Evolutionary conservation across 2,888 invertebrate species (phyloP), one percentile per base, ranked within the genome.

Genomic region (Eupithecia inturbata): DNA sequence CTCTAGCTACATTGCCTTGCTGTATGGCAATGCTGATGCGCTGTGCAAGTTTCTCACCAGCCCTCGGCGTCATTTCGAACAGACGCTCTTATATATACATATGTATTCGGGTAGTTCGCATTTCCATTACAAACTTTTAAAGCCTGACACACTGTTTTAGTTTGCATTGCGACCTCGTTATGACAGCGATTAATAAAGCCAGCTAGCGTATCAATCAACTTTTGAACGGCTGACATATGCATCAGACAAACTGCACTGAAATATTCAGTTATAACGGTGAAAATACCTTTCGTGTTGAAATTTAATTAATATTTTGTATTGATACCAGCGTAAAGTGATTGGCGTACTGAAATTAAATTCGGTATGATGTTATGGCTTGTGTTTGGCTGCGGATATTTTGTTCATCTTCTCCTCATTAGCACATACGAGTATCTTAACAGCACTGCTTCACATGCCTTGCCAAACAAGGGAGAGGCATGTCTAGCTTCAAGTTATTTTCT

Each of bases 261-360:
- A 71, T 71, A 67, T 75, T 77, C 64, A 75, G 53, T 73, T 73
- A 73, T 14, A 14, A 73, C 70, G 64, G 57, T 70, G 36, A 64
- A 28, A 63, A 69, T 71, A 60, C 31, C 57, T 71, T 71, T 70
- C 64, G 68, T 67, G 67, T 67, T 72, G 62, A 67, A 71, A 77
- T 75, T 75, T 73, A 67, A 69, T 77, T 68, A 73, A 77, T 75
- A 73, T 77, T 67, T 73, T 66, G 72, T 68, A 33, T 69, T 70
- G 70, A 67, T 69, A 69, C 26, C 22, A 12, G 28, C 33, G 19
- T 41, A 41, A 62, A 39, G 49, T 67, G 72, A 68, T 36, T 70
- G 63, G 68, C 63, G 62, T 67, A 66, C 53, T 57, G 3, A 64
- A 71, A 70, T 73, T n/a, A 69, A 69, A 57, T 57, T 72, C 26